These are phyloP conservation scores for Amazona vittata DNA, from an alignment of 2,113 vertebrate genomes.

Conservation along the genomic window DNA sequence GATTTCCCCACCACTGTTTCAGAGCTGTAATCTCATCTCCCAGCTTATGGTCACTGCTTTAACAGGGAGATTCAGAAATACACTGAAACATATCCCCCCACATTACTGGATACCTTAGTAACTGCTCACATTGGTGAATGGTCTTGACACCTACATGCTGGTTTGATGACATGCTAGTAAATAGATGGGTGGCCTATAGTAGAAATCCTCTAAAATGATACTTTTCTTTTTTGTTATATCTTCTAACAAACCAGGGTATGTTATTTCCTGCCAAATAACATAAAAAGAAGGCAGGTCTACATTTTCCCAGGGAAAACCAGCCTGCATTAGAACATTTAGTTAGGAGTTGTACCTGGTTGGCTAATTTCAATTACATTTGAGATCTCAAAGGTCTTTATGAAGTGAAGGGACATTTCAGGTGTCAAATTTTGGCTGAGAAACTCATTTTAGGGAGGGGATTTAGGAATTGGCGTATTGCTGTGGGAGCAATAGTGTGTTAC, in stretches of 20 bases:
- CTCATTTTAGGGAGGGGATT: neutral
- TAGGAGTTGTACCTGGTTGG: neutral
- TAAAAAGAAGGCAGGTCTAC: neutral
- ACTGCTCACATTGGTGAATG: neutral
- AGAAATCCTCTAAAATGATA: neutral
- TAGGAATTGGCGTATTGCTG: neutral
- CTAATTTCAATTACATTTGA: neutral
- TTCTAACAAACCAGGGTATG: neutral
- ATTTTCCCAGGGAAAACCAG: neutral
- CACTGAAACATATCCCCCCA: neutral
- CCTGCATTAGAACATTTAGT: neutral
- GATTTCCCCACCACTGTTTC: neutral
- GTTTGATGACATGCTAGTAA: neutral
- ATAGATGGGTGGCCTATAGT: neutral
- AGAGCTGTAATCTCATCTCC: neutral
- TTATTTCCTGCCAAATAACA: neutral
- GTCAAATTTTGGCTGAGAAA: neutral
- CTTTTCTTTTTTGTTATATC: neutral
- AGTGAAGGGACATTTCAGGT: neutral
- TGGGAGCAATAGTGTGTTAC: neutral
- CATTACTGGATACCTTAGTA: neutral
- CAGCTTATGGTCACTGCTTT: neutral
- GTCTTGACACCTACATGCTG: neutral
- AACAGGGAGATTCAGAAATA: neutral
- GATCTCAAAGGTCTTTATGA: neutral